Evolutionary conservation across 2,888 invertebrate species (phyloP).

Genomic region (Drosophila kambysellisi): DNA sequence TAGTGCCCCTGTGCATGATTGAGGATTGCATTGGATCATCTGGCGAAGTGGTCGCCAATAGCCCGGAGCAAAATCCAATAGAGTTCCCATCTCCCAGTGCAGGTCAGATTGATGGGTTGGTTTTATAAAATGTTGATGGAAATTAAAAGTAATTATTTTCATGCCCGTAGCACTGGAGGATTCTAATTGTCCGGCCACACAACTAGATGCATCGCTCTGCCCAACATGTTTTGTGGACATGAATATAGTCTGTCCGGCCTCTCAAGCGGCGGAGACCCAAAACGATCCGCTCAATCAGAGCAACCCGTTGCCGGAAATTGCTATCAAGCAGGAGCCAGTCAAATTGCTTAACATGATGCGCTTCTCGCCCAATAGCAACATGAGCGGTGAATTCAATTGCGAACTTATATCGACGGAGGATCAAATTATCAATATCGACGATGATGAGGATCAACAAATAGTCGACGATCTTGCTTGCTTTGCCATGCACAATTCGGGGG

Average conservation of each 20-base stretch:
- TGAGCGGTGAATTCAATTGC: constrained; percentile 31
- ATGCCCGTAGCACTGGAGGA: not conserved
- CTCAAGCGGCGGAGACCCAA: constrained; percentile 27
- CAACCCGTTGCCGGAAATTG: not conserved
- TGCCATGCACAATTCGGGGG: constrained; percentile 1
- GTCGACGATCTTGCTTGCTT: constrained; percentile 40
- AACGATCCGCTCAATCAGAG: constrained; percentile 51
- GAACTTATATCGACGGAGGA: constrained; percentile 46
- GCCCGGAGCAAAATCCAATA: not conserved
- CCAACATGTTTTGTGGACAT: constrained; percentile 52
- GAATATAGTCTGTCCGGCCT: constrained; percentile 7
- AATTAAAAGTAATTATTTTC: not conserved
- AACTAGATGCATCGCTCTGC: constrained; percentile 13
- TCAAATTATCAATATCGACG: constrained; percentile 45
- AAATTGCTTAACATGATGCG: constrained; percentile 50
- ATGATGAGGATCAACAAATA: constrained; percentile 11
- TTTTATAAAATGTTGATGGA: not conserved
- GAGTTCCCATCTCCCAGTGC: not conserved
- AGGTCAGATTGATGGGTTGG: not conserved
- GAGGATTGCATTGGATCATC: not conserved
- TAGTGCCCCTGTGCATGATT: constrained; percentile 36
- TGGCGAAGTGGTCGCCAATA: not conserved
- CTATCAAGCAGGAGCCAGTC: constrained; percentile 54
- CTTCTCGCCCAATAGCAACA: constrained; percentile 25
- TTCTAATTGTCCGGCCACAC: constrained; percentile 40